Evolutionary conservation across 2,888 invertebrate species (phyloP), one percentile per base, ranked within the genome.

Genomic region (Dryococelus australis): DNA sequence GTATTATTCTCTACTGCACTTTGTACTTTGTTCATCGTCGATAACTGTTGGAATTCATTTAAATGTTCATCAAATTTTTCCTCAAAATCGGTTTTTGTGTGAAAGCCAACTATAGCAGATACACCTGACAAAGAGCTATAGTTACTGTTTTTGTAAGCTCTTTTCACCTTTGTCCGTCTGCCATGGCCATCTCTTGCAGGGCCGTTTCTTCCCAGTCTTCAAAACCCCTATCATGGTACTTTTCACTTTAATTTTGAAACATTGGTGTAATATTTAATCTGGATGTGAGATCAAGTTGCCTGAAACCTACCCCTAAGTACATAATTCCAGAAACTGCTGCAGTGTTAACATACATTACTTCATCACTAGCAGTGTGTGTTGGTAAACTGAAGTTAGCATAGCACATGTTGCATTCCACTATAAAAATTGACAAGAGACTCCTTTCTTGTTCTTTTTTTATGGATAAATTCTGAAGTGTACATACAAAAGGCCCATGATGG

Each of bases 211-310:
- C 65, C 65, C 65, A 65, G 1, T 20, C 65, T n/a, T 65, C 65
- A 65, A 0, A n/a, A 20, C 6, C 65, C 24, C n/a, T 65, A 24
- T 65, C n/a, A 24, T 65, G 65, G n/a, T 24, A 65, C n/a, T 65
- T 65, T n/a, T 0, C n/a, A 24, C 24, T 8, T n/a, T 8, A 12
- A n/a, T 65, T 65, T 65, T 8, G 24, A n/a, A 24, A 65, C 65
- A 65, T 65, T 65, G 65, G 4, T 65, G 83, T 35, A 24, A 83
- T 83, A 12, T 83, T n/a, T 0, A 83, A 6, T 8, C 20, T n/a
- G 20, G 83, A 12, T 26, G 83, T 83, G 43, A 83, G 83, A 6
- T 83, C 83, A 10, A 28, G n/a, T n/a, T 83, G 83, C 83, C 83
- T 28, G 24, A 35, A 28, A 28, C 83, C 83, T 20, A 83, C 24